Percentiles rank a stretch among this genome's conserved stretches.
Evolutionary conservation across 2,888 invertebrate species (phyloP).

Genomic region (Drosophila nr. perissopoda): DNA sequence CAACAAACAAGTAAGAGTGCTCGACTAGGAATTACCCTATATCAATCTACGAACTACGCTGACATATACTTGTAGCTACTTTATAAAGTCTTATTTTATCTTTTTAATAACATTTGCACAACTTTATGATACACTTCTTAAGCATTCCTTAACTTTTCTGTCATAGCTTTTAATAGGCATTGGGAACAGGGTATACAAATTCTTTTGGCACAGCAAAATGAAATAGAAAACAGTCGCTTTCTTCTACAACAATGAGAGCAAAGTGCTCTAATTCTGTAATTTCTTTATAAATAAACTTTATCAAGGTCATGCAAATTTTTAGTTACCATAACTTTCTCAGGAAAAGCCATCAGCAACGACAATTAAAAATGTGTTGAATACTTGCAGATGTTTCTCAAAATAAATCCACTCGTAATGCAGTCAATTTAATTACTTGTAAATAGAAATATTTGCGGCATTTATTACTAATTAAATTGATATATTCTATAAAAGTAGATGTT

Average conservation of each 20-base stretch:
- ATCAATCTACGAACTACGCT: neutral
- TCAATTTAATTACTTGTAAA: slow-evolving; percentile 42
- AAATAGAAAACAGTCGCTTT: slow-evolving; percentile 20
- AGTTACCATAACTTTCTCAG: slow-evolving; percentile 43
- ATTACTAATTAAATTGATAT: slow-evolving; percentile 36
- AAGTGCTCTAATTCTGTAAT: slow-evolving; percentile 60
- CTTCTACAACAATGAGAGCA: slow-evolving; percentile 45
- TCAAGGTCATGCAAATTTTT: slow-evolving; percentile 40
- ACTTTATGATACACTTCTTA: too few relatives aligned
- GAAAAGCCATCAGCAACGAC: neutral
- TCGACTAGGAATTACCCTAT: neutral
- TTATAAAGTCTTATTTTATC: neutral
- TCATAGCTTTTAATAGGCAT: neutral
- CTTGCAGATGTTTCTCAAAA: slow-evolving; percentile 42
- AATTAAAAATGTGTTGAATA: slow-evolving; percentile 31
- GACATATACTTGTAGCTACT: neutral
- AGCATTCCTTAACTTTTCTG: neutral
- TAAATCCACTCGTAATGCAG: slow-evolving; percentile 26
- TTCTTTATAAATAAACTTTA: slow-evolving; percentile 39
- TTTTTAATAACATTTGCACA: neutral
- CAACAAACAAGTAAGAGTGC: slow-evolving; percentile 20
- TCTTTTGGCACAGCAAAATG: neutral
- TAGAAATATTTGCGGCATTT: slow-evolving; percentile 42
- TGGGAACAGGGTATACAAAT: slow-evolving; percentile 2
- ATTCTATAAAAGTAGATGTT: neutral